Evolutionary conservation across 2,113 vertebrate species (phyloP).

Genomic region (Hirundichthys speculiger): DNA sequence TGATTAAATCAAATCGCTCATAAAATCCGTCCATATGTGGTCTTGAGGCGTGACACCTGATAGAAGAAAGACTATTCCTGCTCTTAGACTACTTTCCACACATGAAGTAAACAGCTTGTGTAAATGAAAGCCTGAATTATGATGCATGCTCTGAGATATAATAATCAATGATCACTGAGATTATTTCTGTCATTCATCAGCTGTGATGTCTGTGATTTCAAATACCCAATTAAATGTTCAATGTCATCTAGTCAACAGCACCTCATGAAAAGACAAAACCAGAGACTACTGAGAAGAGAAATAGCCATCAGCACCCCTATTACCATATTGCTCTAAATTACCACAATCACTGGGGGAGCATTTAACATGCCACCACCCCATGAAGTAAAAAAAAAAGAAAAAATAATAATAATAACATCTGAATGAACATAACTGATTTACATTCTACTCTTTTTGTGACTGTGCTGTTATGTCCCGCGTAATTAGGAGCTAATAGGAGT

Average conservation of each 20-base stretch:
- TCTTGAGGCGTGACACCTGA: no score
- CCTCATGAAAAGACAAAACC: slow-evolving; percentile 62
- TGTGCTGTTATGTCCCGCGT: slow-evolving; percentile 60
- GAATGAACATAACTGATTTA: slow-evolving; percentile 68
- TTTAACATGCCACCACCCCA: slow-evolving; percentile 75
- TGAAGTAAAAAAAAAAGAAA: slow-evolving; percentile 25
- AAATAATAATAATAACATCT: slow-evolving; percentile 70
- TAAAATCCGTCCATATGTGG: no score
- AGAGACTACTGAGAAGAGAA: slow-evolving; percentile 54
- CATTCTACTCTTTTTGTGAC: slow-evolving; percentile 63
- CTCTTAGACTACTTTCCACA: slow-evolving; percentile 24
- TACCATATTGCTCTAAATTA: slow-evolving; percentile 76
- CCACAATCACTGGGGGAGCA: slow-evolving; percentile 69
- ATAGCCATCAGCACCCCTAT: slow-evolving; percentile 70
- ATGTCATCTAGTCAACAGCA: slow-evolving; percentile 63
- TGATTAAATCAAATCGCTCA: slow-evolving; percentile 2
- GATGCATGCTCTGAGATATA: slow-evolving; percentile 41
- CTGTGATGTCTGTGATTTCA: slow-evolving; percentile 48
- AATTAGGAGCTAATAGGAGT: slow-evolving; percentile 72
- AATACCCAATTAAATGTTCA: slow-evolving; percentile 68
- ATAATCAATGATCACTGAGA: slow-evolving; percentile 67
- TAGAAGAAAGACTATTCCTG: background rate
- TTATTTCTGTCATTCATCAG: slow-evolving; percentile 65
- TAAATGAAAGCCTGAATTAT: slow-evolving; percentile 48
- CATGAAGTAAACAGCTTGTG: slow-evolving; percentile 46